These are phyloP conservation scores for Piezodorus guildinii DNA, from an alignment of 1,140 invertebrate species.

Conservation along the genomic window DNA sequence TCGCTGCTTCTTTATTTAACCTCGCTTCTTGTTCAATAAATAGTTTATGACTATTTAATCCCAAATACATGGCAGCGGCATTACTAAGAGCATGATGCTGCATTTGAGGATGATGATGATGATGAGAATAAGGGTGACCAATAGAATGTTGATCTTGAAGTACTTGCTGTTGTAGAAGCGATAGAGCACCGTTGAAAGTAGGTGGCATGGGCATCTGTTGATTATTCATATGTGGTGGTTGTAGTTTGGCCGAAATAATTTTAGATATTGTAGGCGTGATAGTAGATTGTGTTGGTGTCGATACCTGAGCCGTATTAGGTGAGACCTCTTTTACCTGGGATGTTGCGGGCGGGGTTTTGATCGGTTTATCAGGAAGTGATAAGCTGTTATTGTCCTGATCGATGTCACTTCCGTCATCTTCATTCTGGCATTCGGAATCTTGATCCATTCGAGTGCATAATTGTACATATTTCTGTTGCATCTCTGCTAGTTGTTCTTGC, in stretches of 20 bases:
- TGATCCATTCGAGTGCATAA: slow-evolving; percentile 73
- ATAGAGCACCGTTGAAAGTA: slow-evolving; percentile 30
- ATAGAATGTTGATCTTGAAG: slow-evolving; percentile 30
- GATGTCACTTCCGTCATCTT: slow-evolving; percentile 58
- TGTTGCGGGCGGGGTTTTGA: slow-evolving; percentile 43
- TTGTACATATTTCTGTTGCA: slow-evolving; percentile 83
- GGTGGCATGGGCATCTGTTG: slow-evolving; percentile 29
- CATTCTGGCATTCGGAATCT: slow-evolving; percentile 53
- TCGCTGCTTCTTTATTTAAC: slow-evolving; percentile 50
- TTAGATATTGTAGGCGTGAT: slow-evolving; percentile 57
- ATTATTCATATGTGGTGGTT: slow-evolving; percentile 33
- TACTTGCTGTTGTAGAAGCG: slow-evolving; percentile 31
- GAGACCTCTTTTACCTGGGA: slow-evolving; percentile 44
- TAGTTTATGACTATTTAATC: slow-evolving; percentile 51
- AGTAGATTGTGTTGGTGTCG: slow-evolving; percentile 42
- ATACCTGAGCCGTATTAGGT: slow-evolving; percentile 34
- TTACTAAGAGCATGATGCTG: slow-evolving; percentile 44
- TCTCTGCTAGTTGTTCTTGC: slow-evolving; percentile 77
- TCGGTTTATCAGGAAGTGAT: slow-evolving; percentile 35
- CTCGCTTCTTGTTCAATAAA: slow-evolving; percentile 63
- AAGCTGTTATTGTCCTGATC: slow-evolving; percentile 44
- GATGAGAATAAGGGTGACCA: slow-evolving; percentile 32
- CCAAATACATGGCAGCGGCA: slow-evolving; percentile 62
- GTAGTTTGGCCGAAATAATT: slow-evolving; percentile 51
- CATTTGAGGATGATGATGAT: slow-evolving; percentile 39